These are phyloP conservation scores for Tor tambroides DNA, from an alignment of 2,113 vertebrate genomes.

Conservation along the genomic window DNA sequence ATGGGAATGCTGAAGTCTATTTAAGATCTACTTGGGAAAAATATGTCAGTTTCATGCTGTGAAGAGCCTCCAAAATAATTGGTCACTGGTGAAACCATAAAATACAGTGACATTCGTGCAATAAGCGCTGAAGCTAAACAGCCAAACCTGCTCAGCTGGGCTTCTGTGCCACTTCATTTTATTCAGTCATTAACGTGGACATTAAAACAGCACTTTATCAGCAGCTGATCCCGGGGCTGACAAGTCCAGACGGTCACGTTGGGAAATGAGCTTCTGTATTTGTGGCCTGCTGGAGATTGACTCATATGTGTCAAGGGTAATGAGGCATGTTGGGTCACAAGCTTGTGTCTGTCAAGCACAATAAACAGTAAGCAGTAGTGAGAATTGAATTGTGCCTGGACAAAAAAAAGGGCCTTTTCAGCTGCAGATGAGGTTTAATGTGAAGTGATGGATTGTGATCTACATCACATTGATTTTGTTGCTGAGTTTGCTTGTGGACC, in stretches of 20 bases:
- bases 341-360: background rate
- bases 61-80: background rate
- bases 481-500: background rate
- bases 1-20: background rate
- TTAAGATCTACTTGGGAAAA: background rate
- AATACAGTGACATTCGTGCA: conserved; percentile 5
- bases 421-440: background rate
- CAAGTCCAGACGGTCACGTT: conserved; percentile 3
- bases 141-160: conserved; percentile 6
- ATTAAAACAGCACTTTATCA: conserved; percentile 26
- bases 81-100: background rate
- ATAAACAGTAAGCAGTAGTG: background rate
- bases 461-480: background rate
- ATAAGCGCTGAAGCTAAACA: background rate
- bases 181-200: conserved; percentile 14
- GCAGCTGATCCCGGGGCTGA: conserved; percentile 22
- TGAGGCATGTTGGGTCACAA: conserved; percentile 10
- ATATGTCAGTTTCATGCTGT: background rate
- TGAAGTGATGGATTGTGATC: background rate
- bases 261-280: conserved; percentile 19
- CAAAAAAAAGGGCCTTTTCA: background rate
- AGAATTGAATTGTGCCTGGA: background rate
- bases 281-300: conserved; percentile 30
- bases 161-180: background rate
- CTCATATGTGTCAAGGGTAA: conserved; percentile 20